These are phyloP conservation scores for Erinaceus europaeus DNA, from an alignment of 2,113 vertebrate species.

Conservation along the genomic window DNA sequence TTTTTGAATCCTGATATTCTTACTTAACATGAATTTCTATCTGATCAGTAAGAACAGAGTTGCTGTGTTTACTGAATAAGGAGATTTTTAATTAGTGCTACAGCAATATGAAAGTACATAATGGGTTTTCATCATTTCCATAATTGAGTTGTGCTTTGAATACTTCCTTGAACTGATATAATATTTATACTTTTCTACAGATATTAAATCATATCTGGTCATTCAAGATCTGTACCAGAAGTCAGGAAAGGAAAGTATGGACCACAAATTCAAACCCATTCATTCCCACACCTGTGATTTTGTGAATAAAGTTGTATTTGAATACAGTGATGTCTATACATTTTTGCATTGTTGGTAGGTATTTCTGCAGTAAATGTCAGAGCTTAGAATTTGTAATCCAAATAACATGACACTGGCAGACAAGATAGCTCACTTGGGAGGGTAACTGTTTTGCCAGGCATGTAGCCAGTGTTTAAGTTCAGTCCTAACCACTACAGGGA, in stretches of 20 bases:
- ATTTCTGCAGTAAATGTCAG: not conserved
- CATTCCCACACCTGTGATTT: not conserved
- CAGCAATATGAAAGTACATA: not conserved
- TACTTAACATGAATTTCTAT: not conserved
- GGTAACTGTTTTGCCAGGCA: too few species aligned
- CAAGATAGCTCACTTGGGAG: too few species aligned
- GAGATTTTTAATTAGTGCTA: not conserved
- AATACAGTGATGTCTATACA: not conserved
- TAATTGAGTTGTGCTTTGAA: not conserved
- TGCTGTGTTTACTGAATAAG: not conserved
- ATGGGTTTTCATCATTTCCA: not conserved
- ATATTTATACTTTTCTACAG: not conserved
- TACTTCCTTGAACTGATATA: not conserved
- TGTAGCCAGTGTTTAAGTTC: too few species aligned
- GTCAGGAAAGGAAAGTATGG: not conserved
- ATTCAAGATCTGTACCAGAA: not conserved
- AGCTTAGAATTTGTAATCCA: not conserved
- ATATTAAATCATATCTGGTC: not conserved
- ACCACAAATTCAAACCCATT: not conserved
- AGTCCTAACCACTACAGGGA: too few species aligned
- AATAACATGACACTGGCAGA: not conserved
- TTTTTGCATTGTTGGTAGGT: too few species aligned
- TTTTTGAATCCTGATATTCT: not conserved
- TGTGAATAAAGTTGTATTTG: not conserved
- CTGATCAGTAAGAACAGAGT: not conserved